phyloP scores from a whole-genome alignment of 2,797 vertebrate genomes.

The Rhynchonycteris naso region DNA sequence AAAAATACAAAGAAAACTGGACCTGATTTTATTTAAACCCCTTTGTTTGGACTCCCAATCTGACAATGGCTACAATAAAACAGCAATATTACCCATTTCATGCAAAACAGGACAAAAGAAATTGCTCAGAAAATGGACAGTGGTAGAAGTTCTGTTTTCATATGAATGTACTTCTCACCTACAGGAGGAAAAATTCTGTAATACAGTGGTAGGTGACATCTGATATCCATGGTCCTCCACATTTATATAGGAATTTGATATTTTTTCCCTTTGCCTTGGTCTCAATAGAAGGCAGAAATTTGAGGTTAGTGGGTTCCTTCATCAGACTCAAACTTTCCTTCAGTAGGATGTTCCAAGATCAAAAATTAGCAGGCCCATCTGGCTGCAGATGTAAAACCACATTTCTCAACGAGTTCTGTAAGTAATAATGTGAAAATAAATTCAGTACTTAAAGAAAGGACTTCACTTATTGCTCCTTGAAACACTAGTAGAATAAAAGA shows the following conservation, averaged over 20 bases:
- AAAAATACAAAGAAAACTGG: neutral
- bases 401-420: neutral
- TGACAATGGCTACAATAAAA: neutral
- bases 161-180: neutral
- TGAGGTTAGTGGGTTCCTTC: neutral
- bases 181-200: neutral
- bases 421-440: neutral
- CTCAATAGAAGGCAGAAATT: neutral
- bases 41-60: neutral
- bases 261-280: neutral
- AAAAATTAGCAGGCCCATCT: neutral
- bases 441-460: neutral
- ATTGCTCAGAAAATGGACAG: neutral
- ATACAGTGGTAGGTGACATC: neutral
- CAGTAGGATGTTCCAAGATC: neutral
- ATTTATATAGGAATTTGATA: neutral
- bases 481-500: neutral
- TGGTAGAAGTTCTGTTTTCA: neutral
- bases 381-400: neutral
- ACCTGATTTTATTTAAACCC: neutral
- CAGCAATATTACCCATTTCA: neutral
- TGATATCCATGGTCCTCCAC: neutral
- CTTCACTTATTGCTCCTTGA: neutral
- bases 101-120: neutral
- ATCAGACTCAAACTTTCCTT: neutral